These are phyloP conservation scores for Tiliacea aurago DNA, from an alignment of 2,888 invertebrate genomes.

Conservation along the genomic window DNA sequence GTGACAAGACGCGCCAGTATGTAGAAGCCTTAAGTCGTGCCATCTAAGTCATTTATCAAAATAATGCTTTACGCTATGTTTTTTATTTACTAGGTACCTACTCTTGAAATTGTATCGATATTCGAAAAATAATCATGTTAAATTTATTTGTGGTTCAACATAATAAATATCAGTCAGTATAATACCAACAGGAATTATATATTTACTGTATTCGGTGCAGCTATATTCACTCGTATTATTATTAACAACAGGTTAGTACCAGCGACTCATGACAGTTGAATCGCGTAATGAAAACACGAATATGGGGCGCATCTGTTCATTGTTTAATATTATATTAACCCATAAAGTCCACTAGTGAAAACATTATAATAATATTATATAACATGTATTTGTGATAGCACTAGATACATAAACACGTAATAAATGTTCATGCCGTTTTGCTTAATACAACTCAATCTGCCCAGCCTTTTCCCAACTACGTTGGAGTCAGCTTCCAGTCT, in stretches of 20 bases:
- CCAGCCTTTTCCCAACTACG: not conserved
- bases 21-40: too few species aligned
- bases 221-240: constrained; percentile 5
- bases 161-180: not conserved
- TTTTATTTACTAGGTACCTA: too few species aligned
- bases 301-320: constrained; percentile 24
- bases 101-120: not conserved
- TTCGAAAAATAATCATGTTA: not conserved
- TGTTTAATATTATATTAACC: constrained; percentile 33
- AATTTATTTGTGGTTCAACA: not conserved
- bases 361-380: not conserved
- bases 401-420: not conserved
- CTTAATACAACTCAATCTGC: not conserved
- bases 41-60: too few species aligned
- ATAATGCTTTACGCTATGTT: too few species aligned
- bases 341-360: not conserved
- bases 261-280: constrained; percentile 39
- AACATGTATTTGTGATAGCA: not conserved
- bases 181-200: constrained; percentile 5
- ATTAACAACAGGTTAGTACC: constrained; percentile 14
- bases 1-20: too few species aligned
- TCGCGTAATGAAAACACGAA: constrained; percentile 44
- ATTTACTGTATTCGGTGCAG: not conserved
- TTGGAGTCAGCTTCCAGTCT: not conserved
- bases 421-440: not conserved